Evolutionary conservation across 92 coral and sea anemone genomes (phyloP), one percentile per base, ranked within the genome.

Genomic region (Paragorgia papillata): DNA sequence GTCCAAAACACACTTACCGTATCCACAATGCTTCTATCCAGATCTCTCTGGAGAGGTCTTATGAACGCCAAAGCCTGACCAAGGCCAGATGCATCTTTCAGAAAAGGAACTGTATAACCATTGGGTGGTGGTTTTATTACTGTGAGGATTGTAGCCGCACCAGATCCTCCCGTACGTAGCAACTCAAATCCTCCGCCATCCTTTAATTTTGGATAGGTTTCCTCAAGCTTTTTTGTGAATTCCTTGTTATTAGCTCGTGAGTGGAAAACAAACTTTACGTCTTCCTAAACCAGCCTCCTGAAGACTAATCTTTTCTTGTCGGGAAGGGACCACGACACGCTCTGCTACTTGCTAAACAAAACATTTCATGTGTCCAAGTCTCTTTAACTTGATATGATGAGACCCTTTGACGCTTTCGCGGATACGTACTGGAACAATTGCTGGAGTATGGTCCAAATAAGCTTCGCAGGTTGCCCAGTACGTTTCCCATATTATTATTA

Each of bases 61-160:
- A 77, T 41, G 53, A 56, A 76, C 30, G 75, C 75, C 55, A 84
- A 25, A 25, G 88, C 83, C 83, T 78, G 88, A 19, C 80, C 88
- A 41, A 78, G 68, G 35, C 80, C 75, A 50, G 88, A 54, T 39
- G 33, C 39, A 84, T 84, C 84, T 46, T 80, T 32, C 40, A 84
- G 75, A 63, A 78, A 84, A 13, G 84, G 84, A 28, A 83, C 82
- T 33, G 76, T 39, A 76, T 84, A 84, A 8, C 88, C 88, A 6
- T 40, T 44, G 48, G 82, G 20, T 15, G 77, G 73, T 12, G 76
- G 73, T 46, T 75, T 57, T 69, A 35, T 22, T 32, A 24, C 44
- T 50, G 74, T 58, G 46, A 80, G 46, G 19, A 4, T 68, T 44
- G 57, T 40, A 66, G 39, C 79, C 56, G 63, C 44, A 21, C 65